Evolutionary conservation across 2,888 invertebrate genomes (phyloP).

Genomic region (Aspidiotus rigidus): DNA sequence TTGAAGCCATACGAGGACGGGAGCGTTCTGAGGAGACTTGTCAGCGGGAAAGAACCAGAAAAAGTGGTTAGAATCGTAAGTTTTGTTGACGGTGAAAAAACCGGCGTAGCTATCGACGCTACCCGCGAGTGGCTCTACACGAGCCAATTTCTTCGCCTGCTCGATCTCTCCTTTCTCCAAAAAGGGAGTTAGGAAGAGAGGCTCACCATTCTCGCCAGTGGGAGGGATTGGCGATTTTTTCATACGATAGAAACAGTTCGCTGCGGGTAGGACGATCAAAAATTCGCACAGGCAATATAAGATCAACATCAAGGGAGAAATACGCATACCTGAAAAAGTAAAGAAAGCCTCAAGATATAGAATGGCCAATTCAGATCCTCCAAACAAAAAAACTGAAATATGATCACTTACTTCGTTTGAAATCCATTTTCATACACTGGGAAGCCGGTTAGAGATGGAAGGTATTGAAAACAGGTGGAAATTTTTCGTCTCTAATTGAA

Average conservation of each 20-base stretch:
- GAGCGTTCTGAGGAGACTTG: slow-evolving; percentile 47
- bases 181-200: slow-evolving; percentile 19
- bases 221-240: neutral
- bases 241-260: neutral
- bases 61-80: slow-evolving; percentile 46
- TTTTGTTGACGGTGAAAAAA: slow-evolving; percentile 54
- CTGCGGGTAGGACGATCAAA: too few species aligned
- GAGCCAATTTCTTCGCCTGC: slow-evolving; percentile 10
- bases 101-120: slow-evolving; percentile 52
- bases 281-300: too few species aligned
- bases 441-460: too few species aligned
- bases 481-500: too few species aligned
- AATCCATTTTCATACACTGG: too few species aligned
- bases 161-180: slow-evolving; percentile 20
- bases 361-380: too few species aligned
- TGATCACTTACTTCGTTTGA: too few species aligned
- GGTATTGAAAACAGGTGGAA: too few species aligned
- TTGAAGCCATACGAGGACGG: slow-evolving; percentile 72
- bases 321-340: too few species aligned
- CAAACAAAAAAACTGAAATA: too few species aligned
- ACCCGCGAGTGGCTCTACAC: slow-evolving; percentile 38
- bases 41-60: slow-evolving; percentile 49
- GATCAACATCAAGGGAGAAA: too few species aligned
- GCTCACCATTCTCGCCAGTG: neutral
- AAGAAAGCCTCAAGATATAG: too few species aligned